A percentile compares a stretch with the other conserved stretches of the same genome.
These are phyloP conservation scores for Leptopilina myrica DNA, from an alignment of 2,888 invertebrate species.

Conservation along the genomic window DNA sequence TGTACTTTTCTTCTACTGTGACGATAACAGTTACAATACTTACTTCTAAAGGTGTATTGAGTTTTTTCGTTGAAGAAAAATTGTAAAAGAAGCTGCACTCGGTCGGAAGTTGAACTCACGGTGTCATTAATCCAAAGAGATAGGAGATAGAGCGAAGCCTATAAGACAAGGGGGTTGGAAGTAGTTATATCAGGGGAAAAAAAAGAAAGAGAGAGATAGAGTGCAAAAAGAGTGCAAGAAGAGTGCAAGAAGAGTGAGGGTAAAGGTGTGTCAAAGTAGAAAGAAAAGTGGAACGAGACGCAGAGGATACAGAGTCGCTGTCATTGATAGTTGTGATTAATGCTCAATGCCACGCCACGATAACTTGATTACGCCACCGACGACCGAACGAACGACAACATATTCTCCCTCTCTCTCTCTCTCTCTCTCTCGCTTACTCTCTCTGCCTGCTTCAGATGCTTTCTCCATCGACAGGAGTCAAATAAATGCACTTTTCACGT, in stretches of 20 bases:
- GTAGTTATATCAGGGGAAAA: background rate
- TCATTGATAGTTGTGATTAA: conserved; percentile 75
- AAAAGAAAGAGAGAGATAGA: too few relatives aligned
- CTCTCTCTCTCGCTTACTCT: background rate
- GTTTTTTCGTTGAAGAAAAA: conserved; percentile 10
- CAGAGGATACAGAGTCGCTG: conserved; percentile 52
- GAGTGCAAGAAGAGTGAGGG: background rate
- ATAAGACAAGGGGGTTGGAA: background rate
- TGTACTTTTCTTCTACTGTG: background rate
- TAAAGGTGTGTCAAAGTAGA: background rate
- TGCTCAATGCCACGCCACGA: conserved; percentile 65
- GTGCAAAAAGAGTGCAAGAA: too few relatives aligned
- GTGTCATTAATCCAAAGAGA: conserved; percentile 32
- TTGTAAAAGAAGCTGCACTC: conserved; percentile 5
- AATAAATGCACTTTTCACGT: conserved; percentile 36
- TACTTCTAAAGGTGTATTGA: background rate
- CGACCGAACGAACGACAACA: conserved; percentile 44
- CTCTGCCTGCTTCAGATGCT: background rate
- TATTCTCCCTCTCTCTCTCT: background rate
- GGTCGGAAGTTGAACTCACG: conserved; percentile 3
- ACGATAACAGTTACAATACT: background rate
- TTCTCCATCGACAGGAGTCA: conserved; percentile 17
- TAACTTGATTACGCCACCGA: conserved; percentile 71
- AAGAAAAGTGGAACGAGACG: background rate
- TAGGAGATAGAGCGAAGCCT: conserved; percentile 13